Conservation (phyloP, 2,797 vertebrate species). For the Micropoecilia bifurca region DNA sequence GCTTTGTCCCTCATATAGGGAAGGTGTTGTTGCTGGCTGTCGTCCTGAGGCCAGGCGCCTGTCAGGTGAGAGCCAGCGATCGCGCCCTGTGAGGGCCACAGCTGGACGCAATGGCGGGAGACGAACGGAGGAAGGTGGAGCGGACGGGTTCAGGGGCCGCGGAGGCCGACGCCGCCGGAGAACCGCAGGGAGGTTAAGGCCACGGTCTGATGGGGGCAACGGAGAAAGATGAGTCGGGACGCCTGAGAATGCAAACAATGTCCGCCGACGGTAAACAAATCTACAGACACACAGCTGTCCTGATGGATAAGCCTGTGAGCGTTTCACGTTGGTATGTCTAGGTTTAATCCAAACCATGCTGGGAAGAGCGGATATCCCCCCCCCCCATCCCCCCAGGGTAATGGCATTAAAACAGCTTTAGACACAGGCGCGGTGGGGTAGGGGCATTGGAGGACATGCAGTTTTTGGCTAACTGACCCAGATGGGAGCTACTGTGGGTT, state of each 20-base stretch:
- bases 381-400: conserved; percentile 24
- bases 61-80: conserved; percentile 90
- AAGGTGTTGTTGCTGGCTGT: conserved; percentile 86
- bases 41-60: conserved; percentile 96
- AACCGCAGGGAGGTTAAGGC: conserved; percentile 57
- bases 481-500: conserved; percentile 30
- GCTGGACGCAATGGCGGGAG: conserved; percentile 83
- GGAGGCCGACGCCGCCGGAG: conserved; percentile 46
- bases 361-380: conserved; percentile 37
- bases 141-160: conserved; percentile 65
- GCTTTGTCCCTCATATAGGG: conserved; percentile 98
- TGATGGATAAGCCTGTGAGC: conserved; percentile 50
- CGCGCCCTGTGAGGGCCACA: conserved; percentile 89
- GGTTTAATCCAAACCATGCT: conserved; percentile 58
- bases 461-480: conserved; percentile 53
- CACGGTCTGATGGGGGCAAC: conserved; percentile 50
- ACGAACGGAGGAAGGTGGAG: conserved; percentile 67
- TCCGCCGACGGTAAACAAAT: conserved; percentile 49
- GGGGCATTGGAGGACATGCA: conserved; percentile 28
- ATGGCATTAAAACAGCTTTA: conserved; percentile 72
- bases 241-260: conserved; percentile 51
- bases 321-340: conserved; percentile 39
- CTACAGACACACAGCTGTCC: conserved; percentile 56
- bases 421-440: conserved; percentile 8
- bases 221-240: conserved; percentile 4